phyloP scores from a whole-genome alignment of 2,113 vertebrate species.

The Corythaeola cristata region DNA sequence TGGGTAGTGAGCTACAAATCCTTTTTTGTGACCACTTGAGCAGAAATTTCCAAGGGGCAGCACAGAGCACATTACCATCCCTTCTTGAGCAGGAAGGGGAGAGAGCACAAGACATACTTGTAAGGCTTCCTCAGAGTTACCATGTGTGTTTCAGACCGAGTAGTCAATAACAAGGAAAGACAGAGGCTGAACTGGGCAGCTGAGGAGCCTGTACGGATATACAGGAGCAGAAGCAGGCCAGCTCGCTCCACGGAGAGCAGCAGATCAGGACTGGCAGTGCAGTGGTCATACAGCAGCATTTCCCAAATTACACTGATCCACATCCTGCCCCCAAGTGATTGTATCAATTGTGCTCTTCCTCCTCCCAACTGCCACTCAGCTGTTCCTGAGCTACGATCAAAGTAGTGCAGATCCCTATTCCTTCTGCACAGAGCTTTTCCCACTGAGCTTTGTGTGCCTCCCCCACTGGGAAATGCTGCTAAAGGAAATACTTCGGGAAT shows the following conservation, averaged over 20 bases:
- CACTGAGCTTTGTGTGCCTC: background rate
- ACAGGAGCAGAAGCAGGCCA: background rate
- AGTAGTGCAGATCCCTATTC: background rate
- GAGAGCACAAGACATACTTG: background rate
- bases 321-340: constrained; percentile 17
- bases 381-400: background rate
- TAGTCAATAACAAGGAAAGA: background rate
- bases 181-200: background rate
- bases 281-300: background rate
- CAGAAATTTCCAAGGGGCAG: background rate
- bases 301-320: background rate
- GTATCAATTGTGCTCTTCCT: background rate
- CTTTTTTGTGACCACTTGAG: background rate
- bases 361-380: background rate
- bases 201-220: background rate
- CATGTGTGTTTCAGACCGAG: background rate
- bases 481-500: background rate
- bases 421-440: background rate
- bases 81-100: background rate
- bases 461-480: background rate
- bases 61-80: accelerated
- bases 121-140: background rate
- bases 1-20: background rate
- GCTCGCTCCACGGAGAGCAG: background rate
- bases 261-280: background rate